Conservation (phyloP, 2,797 vertebrate genomes). For the Muscicapa striata region DNA sequence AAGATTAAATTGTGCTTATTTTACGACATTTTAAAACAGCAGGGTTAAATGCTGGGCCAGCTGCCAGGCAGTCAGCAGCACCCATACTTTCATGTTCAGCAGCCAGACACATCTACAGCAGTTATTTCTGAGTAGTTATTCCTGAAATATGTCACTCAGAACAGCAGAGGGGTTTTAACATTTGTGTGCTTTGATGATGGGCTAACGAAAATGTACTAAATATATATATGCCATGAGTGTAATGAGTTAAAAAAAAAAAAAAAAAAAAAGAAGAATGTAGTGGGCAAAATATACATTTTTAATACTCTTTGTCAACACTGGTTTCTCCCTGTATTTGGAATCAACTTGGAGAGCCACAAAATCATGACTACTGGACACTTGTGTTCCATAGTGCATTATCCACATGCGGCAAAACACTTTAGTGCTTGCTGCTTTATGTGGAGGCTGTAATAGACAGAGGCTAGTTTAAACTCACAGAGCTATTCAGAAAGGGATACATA, state of each 20-base stretch:
- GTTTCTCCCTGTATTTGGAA: background rate
- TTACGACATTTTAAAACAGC: constrained; percentile 79
- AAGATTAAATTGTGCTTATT: constrained; percentile 81
- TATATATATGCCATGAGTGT: background rate
- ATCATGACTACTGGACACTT: background rate
- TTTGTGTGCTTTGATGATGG: constrained; percentile 43
- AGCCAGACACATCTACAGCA: constrained; percentile 70
- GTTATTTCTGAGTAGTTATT: constrained; percentile 67
- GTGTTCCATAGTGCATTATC: background rate
- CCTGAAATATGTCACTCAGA: constrained; percentile 62
- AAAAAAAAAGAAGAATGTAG: background rate
- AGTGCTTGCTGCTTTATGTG: background rate
- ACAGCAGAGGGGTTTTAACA: constrained; percentile 47
- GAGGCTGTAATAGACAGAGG: background rate
- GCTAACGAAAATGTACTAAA: constrained; percentile 57
- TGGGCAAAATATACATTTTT: constrained; percentile 2
- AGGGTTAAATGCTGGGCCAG: constrained; percentile 76
- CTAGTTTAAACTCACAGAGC: background rate
- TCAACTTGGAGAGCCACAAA: background rate
- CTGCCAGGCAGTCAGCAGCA: constrained; percentile 73
- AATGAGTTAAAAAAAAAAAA: constrained; percentile 22
- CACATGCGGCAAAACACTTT: background rate
- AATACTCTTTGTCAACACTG: constrained; percentile 34
- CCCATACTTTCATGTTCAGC: constrained; percentile 77
- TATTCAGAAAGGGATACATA: background rate